Evolutionary conservation across 2,797 vertebrate species (phyloP).

Genomic region (Eospalax fontanierii): DNA sequence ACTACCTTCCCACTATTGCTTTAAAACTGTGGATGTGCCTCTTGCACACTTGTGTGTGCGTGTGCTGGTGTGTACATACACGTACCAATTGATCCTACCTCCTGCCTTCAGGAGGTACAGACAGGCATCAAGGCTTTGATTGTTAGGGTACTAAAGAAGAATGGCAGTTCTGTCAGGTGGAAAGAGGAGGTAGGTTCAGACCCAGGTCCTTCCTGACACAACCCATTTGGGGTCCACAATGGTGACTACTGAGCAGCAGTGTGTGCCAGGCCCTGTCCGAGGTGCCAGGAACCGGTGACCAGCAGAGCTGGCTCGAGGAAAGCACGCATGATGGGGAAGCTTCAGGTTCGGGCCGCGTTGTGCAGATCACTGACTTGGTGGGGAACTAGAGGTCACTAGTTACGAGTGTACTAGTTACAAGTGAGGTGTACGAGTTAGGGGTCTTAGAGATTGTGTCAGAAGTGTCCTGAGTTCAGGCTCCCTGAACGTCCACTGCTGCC

Average conservation of each 20-base stretch:
- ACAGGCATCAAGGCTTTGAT: rapidly evolving
- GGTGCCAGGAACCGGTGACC: rapidly evolving
- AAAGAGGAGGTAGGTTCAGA: neutral
- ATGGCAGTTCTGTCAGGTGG: neutral
- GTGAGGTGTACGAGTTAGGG: rapidly evolving
- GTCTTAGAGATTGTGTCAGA: neutral
- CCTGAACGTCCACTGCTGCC: rapidly evolving
- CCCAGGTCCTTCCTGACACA: too few species aligned
- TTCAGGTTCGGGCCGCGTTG: neutral
- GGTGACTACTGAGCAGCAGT: rapidly evolving
- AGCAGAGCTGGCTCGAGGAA: neutral
- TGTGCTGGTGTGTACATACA: too few species aligned
- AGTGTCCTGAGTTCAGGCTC: neutral
- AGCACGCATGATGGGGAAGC: too few species aligned
- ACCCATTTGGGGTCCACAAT: rapidly evolving
- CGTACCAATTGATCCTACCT: neutral
- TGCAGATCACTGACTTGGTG: rapidly evolving
- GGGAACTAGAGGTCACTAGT: neutral
- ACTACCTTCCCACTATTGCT: neutral
- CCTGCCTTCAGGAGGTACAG: neutral
- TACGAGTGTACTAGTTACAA: too few species aligned
- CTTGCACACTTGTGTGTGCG: rapidly evolving
- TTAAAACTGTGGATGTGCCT: neutral
- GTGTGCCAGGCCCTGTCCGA: too few species aligned
- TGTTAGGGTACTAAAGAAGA: neutral